Base-by-base conservation (phyloP, 2,797 vertebrate genomes). In the Yasuhikotakia modesta region DNA sequence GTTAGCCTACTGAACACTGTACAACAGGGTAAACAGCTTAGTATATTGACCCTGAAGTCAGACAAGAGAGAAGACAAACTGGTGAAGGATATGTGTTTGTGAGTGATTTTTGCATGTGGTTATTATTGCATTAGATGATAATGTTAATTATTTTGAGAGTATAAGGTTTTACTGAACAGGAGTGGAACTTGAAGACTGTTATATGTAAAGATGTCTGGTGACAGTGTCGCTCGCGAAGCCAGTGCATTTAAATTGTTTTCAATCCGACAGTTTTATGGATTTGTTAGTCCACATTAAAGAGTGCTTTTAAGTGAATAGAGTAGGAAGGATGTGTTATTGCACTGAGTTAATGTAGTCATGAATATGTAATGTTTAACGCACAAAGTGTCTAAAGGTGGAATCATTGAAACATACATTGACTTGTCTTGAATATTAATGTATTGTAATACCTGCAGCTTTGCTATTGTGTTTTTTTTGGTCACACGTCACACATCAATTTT, bases 221-320 rank as follows among this genome's bases (percentile, higher is more conserved):
- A n/a, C n/a, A 82, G 86, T 87, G n/a, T n/a, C n/a, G n/a, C n/a
- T n/a, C n/a, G n/a, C n/a, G 86, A 86, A 89, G 87, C 79, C 78
- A 74, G 72, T 80, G 66, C 60, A 67, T 57, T 76, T 82, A 80
- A 73, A 70, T 58, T 69, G 46, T 73, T 69, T 76, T 63, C 35
- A 19, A 85, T 50, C 6, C 48, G n/a, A n/a, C n/a, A n/a, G n/a
- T n/a, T n/a, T n/a, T n/a, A n/a, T n/a, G 16, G 55, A 86, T 53
- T 87, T 81, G 35, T 10, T 53, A 73, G 50, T 84, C 32, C 71
- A 73, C 69, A 30, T 53, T 70, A 68, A 76, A 64, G 19, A 85
- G 81, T 86, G 80, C 82, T 52, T 58, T 82, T 79, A 86, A 87
- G 84, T 88, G 88, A 91, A 90, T 87, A 86, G 86, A 58, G 80